phyloP scores from a whole-genome alignment of 2,113 vertebrate genomes.

The Rissa tridactyla region DNA sequence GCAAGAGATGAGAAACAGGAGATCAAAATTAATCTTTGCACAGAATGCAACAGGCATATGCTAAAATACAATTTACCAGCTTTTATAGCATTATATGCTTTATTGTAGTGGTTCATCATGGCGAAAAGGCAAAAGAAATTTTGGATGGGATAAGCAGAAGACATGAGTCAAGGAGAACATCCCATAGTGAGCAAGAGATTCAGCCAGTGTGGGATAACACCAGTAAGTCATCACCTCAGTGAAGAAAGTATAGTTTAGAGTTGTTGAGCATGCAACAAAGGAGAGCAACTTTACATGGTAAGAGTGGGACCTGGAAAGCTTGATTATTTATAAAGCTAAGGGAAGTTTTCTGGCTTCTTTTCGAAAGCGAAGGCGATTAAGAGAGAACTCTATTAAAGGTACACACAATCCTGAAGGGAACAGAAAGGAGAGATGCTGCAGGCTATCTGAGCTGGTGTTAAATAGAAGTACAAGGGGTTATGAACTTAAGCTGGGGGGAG shows the following conservation, averaged over 20 bases:
- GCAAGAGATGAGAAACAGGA: neutral
- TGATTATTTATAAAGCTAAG: constrained; percentile 66
- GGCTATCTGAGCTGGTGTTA: constrained; percentile 80
- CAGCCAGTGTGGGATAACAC: neutral
- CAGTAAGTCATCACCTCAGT: neutral
- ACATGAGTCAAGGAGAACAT: neutral
- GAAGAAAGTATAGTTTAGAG: constrained; percentile 32
- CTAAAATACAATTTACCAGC: neutral
- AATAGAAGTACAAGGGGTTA: constrained; percentile 78
- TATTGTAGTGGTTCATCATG: neutral
- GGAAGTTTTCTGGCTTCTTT: constrained; percentile 62
- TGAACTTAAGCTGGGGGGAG: constrained; percentile 74
- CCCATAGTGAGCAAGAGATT: neutral
- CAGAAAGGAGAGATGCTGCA: constrained; percentile 76
- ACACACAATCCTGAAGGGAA: constrained; percentile 75
- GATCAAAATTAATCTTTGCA: constrained; percentile 1
- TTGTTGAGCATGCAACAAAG: neutral
- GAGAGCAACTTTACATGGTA: constrained; percentile 22
- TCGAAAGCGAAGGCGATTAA: constrained; percentile 56
- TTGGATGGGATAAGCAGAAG: neutral
- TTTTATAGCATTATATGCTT: neutral
- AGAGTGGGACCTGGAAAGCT: constrained; percentile 21
- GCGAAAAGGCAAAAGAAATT: neutral
- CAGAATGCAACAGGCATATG: neutral
- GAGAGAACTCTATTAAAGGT: constrained; percentile 69